Percentiles rank a stretch among this genome's conserved stretches.
Evolutionary conservation across 2,797 vertebrate genomes (phyloP).

Genomic region (Falco berigora): DNA sequence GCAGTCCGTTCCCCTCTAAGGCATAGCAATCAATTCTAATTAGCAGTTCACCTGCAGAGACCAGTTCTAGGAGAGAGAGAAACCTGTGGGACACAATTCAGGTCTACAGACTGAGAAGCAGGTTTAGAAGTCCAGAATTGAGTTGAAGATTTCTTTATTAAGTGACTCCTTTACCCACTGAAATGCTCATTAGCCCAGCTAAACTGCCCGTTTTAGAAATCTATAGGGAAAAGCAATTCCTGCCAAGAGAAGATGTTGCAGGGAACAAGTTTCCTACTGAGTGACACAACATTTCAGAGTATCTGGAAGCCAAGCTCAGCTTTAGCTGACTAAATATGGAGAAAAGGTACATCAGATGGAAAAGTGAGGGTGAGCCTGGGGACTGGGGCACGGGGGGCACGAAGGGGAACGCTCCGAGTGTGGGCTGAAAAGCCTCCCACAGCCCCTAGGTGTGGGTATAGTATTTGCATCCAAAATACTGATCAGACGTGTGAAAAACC

Average conservation of each 20-base stretch:
- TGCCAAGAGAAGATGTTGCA: neutral
- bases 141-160: neutral
- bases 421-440: neutral
- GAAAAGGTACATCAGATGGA: conserved; percentile 28
- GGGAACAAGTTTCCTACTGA: neutral
- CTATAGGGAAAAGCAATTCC: neutral
- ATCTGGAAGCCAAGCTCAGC: conserved; percentile 12
- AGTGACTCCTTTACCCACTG: neutral
- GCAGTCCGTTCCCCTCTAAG: neutral
- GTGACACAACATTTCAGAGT: neutral
- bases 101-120: neutral
- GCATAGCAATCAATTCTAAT: neutral
- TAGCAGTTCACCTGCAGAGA: neutral
- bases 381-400: neutral
- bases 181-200: neutral
- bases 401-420: neutral
- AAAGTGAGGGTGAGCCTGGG: conserved; percentile 29
- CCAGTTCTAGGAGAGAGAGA: neutral
- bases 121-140: neutral
- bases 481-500: neutral
- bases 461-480: neutral
- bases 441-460: accelerated
- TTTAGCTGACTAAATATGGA: conserved; percentile 44
- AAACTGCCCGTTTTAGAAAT: neutral
- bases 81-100: neutral